Evolutionary conservation across 2,888 invertebrate species (phyloP), one percentile per base, ranked within the genome.

Genomic region (Tachina fera): DNA sequence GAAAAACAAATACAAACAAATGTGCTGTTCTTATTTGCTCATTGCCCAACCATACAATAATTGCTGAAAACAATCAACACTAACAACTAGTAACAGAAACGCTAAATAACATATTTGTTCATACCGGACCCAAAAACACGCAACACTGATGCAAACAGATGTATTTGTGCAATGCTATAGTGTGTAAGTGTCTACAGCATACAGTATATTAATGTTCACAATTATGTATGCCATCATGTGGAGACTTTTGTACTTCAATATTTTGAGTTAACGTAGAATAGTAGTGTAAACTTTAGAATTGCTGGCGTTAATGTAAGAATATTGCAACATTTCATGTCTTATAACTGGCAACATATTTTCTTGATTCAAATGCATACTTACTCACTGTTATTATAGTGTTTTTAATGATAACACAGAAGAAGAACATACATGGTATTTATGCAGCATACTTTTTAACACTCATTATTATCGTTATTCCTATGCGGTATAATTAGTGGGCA

Each of bases 341-440:
- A 67, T 67, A 67, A 78, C 58, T 77, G 67, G 51, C 72, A 77
- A 67, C 68, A 81, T 75, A 75, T 75, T 81, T 67, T 75, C 45
- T 51, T 74, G 60, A 65, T 70, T 41, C 41, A 51, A 56, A 56
- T n/a, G n/a, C n/a, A n/a, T n/a, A 58, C 45, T 56, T 53, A 47
- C 63, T 45, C 19, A 63, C 71, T 45, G 68, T 60, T 45, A 22
- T 51, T 43, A 49, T 45, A 14, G 16, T 67, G 13, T 65, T 60
- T 58, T 60, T 14, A 65, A 65, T 16, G 56, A 72, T 80, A 65
- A 65, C 49, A 31, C 31, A 31, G 6, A 5, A 80, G 47, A 65
- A 16, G 13, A 8, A 79, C 39, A 41, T 13, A 45, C 31, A n/a
- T 22, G 14, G 3, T 71, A 22, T 67, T 56, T 13, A 19, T 22